A percentile compares a stretch with the other conserved stretches of the same genome.
phyloP scores from a whole-genome alignment of 1,140 invertebrate species.

The Hypothenemus hampei region DNA sequence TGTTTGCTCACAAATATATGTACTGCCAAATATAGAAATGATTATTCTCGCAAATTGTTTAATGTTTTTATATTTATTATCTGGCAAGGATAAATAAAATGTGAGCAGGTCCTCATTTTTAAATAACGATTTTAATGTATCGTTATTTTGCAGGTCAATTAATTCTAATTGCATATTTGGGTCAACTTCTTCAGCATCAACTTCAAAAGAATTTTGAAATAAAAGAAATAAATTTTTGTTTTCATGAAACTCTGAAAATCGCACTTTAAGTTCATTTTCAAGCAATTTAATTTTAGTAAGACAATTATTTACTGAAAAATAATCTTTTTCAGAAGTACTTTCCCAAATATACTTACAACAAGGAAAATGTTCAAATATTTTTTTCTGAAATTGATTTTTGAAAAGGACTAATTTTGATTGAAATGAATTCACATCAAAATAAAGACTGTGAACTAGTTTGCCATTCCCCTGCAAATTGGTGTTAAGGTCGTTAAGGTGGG shows the following conservation, averaged over 20 bases:
- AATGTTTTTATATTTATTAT: slow-evolving; percentile 14
- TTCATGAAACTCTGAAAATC: too few species aligned
- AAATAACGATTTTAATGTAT: slow-evolving; percentile 7
- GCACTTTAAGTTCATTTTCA: too few species aligned
- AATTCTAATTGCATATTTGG: slow-evolving; percentile 3
- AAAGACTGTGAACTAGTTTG: not conserved
- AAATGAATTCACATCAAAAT: not conserved
- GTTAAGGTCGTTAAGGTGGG: not conserved
- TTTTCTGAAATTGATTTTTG: too few species aligned
- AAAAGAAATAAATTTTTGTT: too few species aligned
- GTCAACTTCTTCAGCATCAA: not conserved
- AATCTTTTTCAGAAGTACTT: too few species aligned
- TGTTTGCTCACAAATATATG: slow-evolving; percentile 26
- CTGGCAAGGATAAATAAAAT: slow-evolving; percentile 10
- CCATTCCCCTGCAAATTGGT: not conserved
- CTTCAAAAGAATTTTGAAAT: not conserved
- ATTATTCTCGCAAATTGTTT: slow-evolving; percentile 17
- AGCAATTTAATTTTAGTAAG: too few species aligned
- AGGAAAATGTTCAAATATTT: too few species aligned
- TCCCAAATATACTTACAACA: too few species aligned
- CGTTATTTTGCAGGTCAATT: slow-evolving; percentile 16
- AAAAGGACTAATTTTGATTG: not conserved
- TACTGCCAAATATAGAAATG: slow-evolving; percentile 26
- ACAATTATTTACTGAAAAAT: too few species aligned
- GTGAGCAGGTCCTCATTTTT: slow-evolving; percentile 16